These are phyloP conservation scores for Triplophysa rosa DNA, from an alignment of 2,113 vertebrate genomes.

Conservation along the genomic window DNA sequence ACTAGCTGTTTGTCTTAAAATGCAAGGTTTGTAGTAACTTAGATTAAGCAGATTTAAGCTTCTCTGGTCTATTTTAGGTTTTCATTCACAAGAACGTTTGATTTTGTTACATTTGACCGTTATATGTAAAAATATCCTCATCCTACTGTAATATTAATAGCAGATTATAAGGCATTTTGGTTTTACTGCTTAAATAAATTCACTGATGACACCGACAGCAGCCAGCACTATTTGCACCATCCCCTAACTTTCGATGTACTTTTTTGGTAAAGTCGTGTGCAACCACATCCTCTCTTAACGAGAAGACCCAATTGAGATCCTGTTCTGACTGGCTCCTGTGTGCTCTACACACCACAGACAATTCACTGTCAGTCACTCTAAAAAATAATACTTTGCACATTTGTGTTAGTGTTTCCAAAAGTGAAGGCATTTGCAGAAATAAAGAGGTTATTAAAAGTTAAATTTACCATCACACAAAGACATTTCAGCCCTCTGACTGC, in stretches of 20 bases:
- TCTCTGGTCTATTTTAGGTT: too few species aligned
- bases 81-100: neutral
- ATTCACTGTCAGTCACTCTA: neutral
- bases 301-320: neutral
- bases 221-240: neutral
- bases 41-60: too few species aligned
- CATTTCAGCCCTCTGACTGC: too few species aligned
- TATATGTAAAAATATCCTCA: neutral
- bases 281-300: constrained; percentile 28
- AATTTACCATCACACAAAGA: too few species aligned
- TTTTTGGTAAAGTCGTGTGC: constrained; percentile 18
- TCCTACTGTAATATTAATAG: neutral
- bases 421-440: neutral
- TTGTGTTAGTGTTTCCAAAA: neutral
- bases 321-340: constrained; percentile 20
- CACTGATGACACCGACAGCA: neutral
- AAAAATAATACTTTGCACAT: too few species aligned
- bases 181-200: neutral
- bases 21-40: too few species aligned
- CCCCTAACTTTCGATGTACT: neutral
- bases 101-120: neutral
- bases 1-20: too few species aligned
- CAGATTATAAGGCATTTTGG: neutral
- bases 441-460: too few species aligned
- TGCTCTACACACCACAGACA: neutral